Percentiles rank a stretch among this genome's conserved stretches.
These are phyloP conservation scores for Platysternon megacephalum DNA, from an alignment of 2,113 vertebrate species.

Conservation along the genomic window DNA sequence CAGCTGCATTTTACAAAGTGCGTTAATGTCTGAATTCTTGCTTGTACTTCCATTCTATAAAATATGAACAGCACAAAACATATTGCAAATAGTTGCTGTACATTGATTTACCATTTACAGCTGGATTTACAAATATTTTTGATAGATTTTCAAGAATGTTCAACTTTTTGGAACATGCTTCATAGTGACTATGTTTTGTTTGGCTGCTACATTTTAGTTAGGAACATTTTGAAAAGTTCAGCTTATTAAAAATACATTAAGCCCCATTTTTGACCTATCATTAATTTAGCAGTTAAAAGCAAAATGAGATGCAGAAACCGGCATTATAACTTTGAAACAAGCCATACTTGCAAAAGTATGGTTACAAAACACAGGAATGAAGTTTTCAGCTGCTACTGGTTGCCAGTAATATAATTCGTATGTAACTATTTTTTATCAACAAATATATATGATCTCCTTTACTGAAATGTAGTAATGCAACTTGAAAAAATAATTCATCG, in stretches of 20 bases:
- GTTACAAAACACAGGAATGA: background rate
- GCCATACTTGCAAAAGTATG: background rate
- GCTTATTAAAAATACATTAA: background rate
- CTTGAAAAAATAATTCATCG: background rate
- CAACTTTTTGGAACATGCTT: slow-evolving; percentile 21
- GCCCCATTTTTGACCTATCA: background rate
- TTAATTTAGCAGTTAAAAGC: background rate
- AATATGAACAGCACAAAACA: slow-evolving; percentile 53
- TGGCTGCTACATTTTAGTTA: background rate
- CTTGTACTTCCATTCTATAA: slow-evolving; percentile 10
- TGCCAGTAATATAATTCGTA: background rate
- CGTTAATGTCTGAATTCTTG: slow-evolving; percentile 60
- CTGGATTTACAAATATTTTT: slow-evolving; percentile 49
- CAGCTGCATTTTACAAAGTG: slow-evolving; percentile 29
- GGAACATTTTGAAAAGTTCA: background rate
- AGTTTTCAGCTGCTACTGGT: slow-evolving; percentile 15
- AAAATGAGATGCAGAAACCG: background rate
- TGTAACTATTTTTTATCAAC: background rate
- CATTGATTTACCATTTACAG: slow-evolving; percentile 69
- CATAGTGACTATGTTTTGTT: slow-evolving; percentile 21
- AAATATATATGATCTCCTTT: slow-evolving; percentile 39
- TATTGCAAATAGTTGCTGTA: slow-evolving; percentile 53
- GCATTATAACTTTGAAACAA: background rate
- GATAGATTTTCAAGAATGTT: slow-evolving; percentile 24
- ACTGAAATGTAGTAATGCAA: background rate